These are phyloP conservation scores for Amphiprion ocellaris DNA, from an alignment of 2,113 vertebrate species.

Conservation along the genomic window DNA sequence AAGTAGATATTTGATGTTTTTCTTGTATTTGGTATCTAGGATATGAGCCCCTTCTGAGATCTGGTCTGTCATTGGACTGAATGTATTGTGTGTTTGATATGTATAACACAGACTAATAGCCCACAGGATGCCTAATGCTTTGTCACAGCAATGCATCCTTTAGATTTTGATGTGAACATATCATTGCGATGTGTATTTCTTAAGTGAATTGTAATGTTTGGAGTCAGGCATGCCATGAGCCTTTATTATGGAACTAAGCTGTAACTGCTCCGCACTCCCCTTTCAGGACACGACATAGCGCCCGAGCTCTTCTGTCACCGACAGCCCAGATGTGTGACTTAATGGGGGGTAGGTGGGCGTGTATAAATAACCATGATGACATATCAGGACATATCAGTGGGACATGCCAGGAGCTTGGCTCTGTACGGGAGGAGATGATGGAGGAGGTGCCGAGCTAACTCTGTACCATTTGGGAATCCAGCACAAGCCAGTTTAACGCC, in stretches of 20 bases:
- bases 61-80: background rate
- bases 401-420: constrained; percentile 57
- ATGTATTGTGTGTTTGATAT: constrained; percentile 25
- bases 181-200: constrained; percentile 46
- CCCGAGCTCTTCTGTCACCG: constrained; percentile 54
- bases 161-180: constrained; percentile 22
- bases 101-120: constrained; percentile 16
- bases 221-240: constrained; percentile 17
- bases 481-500: constrained; percentile 64
- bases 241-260: constrained; percentile 32
- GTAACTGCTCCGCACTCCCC: constrained; percentile 27
- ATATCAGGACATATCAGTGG: constrained; percentile 68
- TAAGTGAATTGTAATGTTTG: constrained; percentile 12
- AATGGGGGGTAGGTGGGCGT: constrained; percentile 36
- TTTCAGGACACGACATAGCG: constrained; percentile 25
- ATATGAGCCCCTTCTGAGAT: constrained; percentile 15
- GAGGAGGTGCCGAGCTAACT: constrained; percentile 47
- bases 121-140: constrained; percentile 25
- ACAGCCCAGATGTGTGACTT: constrained; percentile 73
- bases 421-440: constrained; percentile 33
- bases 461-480: constrained; percentile 48
- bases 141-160: constrained; percentile 36
- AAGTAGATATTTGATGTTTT: constrained; percentile 15
- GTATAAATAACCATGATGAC: constrained; percentile 76
- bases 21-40: background rate